Percentiles rank a stretch among this genome's conserved stretches.
These are phyloP conservation scores for Eupithecia exiguata DNA, from an alignment of 2,888 invertebrate genomes.

Conservation along the genomic window DNA sequence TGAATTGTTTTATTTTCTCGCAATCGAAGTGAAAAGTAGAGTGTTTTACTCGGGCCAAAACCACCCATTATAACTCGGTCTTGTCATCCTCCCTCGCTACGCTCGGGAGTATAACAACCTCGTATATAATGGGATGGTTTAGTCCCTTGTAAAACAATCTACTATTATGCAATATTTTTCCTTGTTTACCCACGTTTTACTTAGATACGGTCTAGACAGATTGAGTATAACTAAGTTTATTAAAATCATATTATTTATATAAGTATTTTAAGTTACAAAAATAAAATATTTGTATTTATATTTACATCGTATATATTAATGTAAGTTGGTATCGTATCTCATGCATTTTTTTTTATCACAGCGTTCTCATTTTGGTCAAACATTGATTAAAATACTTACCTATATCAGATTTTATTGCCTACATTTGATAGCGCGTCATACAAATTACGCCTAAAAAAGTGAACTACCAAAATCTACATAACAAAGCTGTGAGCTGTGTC, in stretches of 20 bases:
- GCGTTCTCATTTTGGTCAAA: neutral
- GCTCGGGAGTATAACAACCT: too few relatives aligned
- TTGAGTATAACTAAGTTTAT: neutral
- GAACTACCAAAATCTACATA: slow-evolving; percentile 68
- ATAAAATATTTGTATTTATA: too few relatives aligned
- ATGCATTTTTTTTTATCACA: neutral
- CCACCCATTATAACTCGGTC: too few relatives aligned
- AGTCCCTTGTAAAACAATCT: too few relatives aligned
- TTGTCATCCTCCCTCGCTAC: too few relatives aligned
- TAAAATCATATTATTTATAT: too few relatives aligned
- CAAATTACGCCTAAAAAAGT: slow-evolving; percentile 10
- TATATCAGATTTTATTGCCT: neutral
- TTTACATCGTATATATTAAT: too few relatives aligned
- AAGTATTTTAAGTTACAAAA: too few relatives aligned
- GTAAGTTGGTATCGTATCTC: neutral
- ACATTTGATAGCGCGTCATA: neutral
- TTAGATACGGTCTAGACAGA: neutral
- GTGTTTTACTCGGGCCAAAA: too few relatives aligned
- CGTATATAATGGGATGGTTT: too few relatives aligned
- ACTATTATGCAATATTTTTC: neutral
- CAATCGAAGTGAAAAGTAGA: too few relatives aligned
- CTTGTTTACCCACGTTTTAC: slow-evolving; percentile 2
- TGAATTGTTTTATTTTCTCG: too few relatives aligned
- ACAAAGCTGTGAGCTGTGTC: slow-evolving; percentile 62
- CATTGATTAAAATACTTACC: neutral